A percentile compares a stretch with the other conserved stretches of the same genome.
These are phyloP conservation scores for Hydractinia echinata DNA, from an alignment of 30 jellyfish, hydroid and myxozoan genomes.

Conservation along the genomic window DNA sequence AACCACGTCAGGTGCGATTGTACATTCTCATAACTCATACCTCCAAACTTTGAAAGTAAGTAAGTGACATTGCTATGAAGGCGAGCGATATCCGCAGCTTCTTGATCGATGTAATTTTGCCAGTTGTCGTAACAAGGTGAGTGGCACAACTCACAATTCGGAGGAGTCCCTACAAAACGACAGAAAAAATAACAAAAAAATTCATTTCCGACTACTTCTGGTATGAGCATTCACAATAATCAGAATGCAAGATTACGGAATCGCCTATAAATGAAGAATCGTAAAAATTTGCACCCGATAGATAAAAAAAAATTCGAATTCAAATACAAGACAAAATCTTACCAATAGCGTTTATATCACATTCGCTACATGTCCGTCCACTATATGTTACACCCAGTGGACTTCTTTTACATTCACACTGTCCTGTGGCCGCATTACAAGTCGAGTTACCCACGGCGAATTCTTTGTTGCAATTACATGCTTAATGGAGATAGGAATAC, in stretches of 20 bases:
- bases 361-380: slow-evolving; percentile 79
- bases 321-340: not conserved
- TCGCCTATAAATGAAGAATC: not conserved
- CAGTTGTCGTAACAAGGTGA: slow-evolving; percentile 94
- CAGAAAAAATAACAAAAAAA: not conserved
- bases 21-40: slow-evolving; percentile 57
- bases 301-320: not conserved
- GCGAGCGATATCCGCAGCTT: slow-evolving; percentile 45
- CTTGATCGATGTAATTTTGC: slow-evolving; percentile 72
- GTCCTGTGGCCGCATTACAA: slow-evolving; percentile 73
- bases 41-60: slow-evolving; percentile 59
- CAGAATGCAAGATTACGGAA: not conserved
- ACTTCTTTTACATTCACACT: slow-evolving; percentile 60
- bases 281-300: too few species aligned
- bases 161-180: slow-evolving; percentile 72
- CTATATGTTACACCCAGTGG: slow-evolving; percentile 69
- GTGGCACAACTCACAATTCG: slow-evolving; percentile 76
- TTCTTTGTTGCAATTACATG: slow-evolving; percentile 74
- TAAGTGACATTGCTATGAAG: slow-evolving; percentile 51
- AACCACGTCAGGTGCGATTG: slow-evolving; percentile 36
- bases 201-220: not conserved
- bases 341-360: slow-evolving; percentile 91
- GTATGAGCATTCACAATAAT: not conserved
- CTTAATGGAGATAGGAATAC: slow-evolving; percentile 32
- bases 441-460: slow-evolving; percentile 55